Evolutionary conservation across 2,888 invertebrate genomes (phyloP), one percentile per base, ranked within the genome.

Genomic region (Polyommatus iphigenia): DNA sequence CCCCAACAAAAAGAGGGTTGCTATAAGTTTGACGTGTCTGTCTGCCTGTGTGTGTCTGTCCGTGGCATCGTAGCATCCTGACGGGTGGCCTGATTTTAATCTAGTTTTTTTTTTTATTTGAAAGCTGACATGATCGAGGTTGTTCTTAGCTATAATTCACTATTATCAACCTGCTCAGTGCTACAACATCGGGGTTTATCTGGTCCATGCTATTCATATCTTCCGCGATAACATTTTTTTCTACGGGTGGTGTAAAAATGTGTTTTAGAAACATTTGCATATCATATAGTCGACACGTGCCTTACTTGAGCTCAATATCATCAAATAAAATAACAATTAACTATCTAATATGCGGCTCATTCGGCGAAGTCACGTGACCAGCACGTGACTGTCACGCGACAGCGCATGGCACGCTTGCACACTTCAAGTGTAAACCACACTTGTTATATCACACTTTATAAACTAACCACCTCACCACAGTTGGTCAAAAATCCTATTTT

Each of bases 311-410:
- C 32, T 18, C 15, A 29, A 8, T 75, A 46, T 73, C 46, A 73
- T 73, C 73, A 73, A 73, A 73, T 73, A 73, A 24, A 75, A 46
- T 18, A 46, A 20, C 24, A 24, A 41, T 73, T 54, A 50, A 75
- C 15, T 75, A 50, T 18, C 24, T 75, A 29, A 75, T 75, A 87
- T 84, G 76, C 78, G 36, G 20, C 20, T 62, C 24, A 71, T n/a
- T 10, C 32, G 18, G 20, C n/a, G n/a, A 18, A 18, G 20, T 13
- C 46, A 46, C 18, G 50, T 32, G 32, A 50, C 32, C 36, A 57
- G 0, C 78, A 36, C 78, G 78, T 72, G 76, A 57, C 57, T 8
- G 15, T 29, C 76, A 29, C 78, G 78, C 57, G 78, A 77, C 71
- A 78, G 80, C 78, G 80, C 29, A 46, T 50, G 50, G 18, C 71